phyloP scores from a whole-genome alignment of 2,113 vertebrate species.

The rat (Rattus norvegicus) region GRCr8 NC_086022.1:156188501-156189000 shows the following conservation, averaged over 20 bases:
- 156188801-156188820: conserved; percentile 85
- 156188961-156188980: conserved; percentile 77
- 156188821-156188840: conserved; percentile 82
- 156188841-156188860: conserved; percentile 16
- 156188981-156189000: conserved; percentile 76
- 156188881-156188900: not conserved
- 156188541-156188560: conserved; percentile 88
- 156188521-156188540: conserved; percentile 85
- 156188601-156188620: conserved; percentile 85
- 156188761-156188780: conserved; percentile 84
- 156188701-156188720: conserved; percentile 72
- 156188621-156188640: conserved; percentile 83
- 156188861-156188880: conserved; percentile 54
- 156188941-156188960: conserved; percentile 62
- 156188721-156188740: conserved; percentile 9
- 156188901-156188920: conserved; percentile 36
- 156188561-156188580: conserved; percentile 82
- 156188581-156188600: conserved; percentile 84
- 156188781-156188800: conserved; percentile 82
- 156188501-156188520: conserved; percentile 77
- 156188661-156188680: conserved; percentile 77
- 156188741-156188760: conserved; percentile 83
- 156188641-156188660: conserved; percentile 78
- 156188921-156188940: conserved; percentile 13
- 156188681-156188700: conserved; percentile 83